phyloP scores from a whole-genome alignment of 2,888 invertebrate genomes.

The Trilocha varians region DNA sequence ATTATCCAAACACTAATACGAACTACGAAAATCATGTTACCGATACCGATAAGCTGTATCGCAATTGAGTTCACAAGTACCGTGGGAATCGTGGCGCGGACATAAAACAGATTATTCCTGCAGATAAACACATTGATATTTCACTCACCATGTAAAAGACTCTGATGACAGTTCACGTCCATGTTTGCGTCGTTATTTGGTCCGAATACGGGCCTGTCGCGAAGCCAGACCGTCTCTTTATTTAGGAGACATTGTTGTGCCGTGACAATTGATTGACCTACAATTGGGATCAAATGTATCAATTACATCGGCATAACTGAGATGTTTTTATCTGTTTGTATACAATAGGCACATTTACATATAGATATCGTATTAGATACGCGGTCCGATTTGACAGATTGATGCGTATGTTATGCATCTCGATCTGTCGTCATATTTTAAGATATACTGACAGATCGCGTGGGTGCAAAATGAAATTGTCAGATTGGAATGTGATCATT shows the following conservation, averaged over 20 bases:
- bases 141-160: conserved; percentile 57
- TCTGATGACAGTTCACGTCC: conserved; percentile 60
- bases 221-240: conserved; percentile 67
- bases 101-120: conserved; percentile 12
- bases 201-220: conserved; percentile 59
- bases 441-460: too few relatives aligned
- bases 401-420: too few relatives aligned
- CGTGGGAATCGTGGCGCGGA: conserved; percentile 32
- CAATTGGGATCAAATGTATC: conserved; percentile 47
- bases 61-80: conserved; percentile 10
- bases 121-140: conserved; percentile 12
- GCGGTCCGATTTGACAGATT: too few relatives aligned
- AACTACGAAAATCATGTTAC: too few relatives aligned
- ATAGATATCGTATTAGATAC: too few relatives aligned
- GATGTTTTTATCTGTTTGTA: conserved; percentile 12
- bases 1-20: background rate
- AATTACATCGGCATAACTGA: conserved; percentile 26
- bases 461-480: too few relatives aligned
- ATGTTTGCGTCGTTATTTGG: conserved; percentile 47
- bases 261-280: conserved; percentile 68
- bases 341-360: too few relatives aligned
- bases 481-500: too few relatives aligned
- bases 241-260: conserved; percentile 67
- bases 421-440: too few relatives aligned
- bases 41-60: conserved; percentile 3